phyloP scores from a whole-genome alignment of 1,140 invertebrate species.

The Homalodisca vitripennis region DNA sequence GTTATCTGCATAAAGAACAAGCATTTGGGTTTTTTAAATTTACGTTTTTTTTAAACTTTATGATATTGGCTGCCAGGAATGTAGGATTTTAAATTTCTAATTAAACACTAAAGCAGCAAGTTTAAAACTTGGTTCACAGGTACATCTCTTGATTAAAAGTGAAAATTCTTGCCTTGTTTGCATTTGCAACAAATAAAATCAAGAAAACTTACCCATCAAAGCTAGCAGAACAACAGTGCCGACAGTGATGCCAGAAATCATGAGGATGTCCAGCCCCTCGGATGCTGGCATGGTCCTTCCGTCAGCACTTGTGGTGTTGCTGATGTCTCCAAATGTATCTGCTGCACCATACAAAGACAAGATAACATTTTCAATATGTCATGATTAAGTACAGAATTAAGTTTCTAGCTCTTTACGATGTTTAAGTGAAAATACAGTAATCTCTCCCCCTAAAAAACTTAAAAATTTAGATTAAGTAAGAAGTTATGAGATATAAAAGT shows the following conservation, averaged over 20 bases:
- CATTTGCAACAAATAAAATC: background rate
- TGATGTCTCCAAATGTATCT: background rate
- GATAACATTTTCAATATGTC: background rate
- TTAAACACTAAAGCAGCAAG: background rate
- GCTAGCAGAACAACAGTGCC: background rate
- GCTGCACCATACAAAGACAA: background rate
- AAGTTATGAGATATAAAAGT: background rate
- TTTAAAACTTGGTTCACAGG: background rate
- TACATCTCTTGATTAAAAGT: background rate
- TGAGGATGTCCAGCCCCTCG: background rate
- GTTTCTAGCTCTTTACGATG: background rate
- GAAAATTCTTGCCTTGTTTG: background rate
- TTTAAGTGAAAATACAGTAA: background rate
- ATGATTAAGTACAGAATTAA: background rate
- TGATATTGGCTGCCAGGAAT: background rate
- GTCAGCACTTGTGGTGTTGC: background rate
- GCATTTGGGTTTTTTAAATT: background rate
- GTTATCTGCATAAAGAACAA: no score
- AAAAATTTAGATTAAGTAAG: background rate
- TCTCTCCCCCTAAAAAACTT: background rate
- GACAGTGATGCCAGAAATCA: background rate
- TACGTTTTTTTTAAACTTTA: background rate
- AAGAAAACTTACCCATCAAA: background rate
- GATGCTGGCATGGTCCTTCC: background rate
- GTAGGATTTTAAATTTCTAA: background rate